Conservation (phyloP, 2,113 vertebrate species). For the Trematomus loennbergii region DNA sequence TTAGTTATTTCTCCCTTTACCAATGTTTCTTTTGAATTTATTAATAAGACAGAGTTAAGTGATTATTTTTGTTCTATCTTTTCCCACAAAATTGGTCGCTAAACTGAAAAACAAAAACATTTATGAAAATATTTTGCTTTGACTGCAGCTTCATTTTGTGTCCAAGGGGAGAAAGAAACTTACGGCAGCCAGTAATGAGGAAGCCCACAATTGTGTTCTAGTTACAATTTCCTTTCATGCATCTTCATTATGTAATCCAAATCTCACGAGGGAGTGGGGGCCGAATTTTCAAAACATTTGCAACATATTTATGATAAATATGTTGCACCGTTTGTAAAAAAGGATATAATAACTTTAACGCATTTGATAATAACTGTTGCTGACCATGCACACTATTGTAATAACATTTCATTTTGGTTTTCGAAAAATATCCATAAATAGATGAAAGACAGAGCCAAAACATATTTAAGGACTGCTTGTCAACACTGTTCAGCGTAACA, state of each 20-base stretch:
- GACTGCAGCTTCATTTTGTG: too few relatives aligned
- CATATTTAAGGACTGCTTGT: constrained; percentile 35
- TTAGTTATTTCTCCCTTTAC: neutral
- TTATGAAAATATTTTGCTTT: too few relatives aligned
- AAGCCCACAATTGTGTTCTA: neutral
- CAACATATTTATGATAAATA: neutral
- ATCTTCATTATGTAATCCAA: neutral
- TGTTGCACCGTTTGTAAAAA: neutral
- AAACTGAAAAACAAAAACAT: too few relatives aligned
- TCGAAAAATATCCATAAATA: constrained; percentile 4
- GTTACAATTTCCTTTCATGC: neutral
- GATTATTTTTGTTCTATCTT: too few relatives aligned
- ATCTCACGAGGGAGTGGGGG: neutral
- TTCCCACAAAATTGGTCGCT: too few relatives aligned
- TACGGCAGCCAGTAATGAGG: neutral
- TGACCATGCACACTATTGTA: neutral
- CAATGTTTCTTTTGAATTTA: neutral
- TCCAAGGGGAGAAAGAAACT: neutral
- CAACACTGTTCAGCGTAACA: constrained; percentile 27
- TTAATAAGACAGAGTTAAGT: too few relatives aligned
- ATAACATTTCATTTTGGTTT: constrained; percentile 12
- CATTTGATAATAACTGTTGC: neutral
- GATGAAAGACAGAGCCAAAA: neutral
- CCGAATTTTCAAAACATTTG: neutral
- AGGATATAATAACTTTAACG: neutral